These are phyloP conservation scores for Andrena haemorrhoa DNA, from an alignment of 2,888 invertebrate species.

Conservation along the genomic window DNA sequence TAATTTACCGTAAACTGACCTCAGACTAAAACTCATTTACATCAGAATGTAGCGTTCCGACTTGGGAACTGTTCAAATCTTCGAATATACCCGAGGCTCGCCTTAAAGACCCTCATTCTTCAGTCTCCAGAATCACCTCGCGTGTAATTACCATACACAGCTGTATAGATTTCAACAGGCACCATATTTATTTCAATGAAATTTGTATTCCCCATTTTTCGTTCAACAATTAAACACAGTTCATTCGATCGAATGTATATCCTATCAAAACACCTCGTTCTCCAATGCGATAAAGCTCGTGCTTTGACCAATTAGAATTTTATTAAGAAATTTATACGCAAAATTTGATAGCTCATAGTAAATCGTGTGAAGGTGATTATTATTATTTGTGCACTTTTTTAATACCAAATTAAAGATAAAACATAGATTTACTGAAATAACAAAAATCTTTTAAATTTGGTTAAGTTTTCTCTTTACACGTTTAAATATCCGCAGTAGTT, in stretches of 20 bases:
- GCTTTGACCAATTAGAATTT: background rate
- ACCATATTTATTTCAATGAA: background rate
- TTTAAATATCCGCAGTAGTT: too few species aligned
- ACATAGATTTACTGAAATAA: too few species aligned
- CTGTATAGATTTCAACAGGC: constrained; percentile 4
- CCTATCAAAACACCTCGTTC: background rate
- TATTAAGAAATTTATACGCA: too few species aligned
- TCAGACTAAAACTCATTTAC: constrained; percentile 18
- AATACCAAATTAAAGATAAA: too few species aligned
- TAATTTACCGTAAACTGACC: constrained; percentile 18
- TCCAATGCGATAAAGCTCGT: background rate
- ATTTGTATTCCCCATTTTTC: background rate
- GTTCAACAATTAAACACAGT: background rate
- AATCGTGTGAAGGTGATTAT: too few species aligned
- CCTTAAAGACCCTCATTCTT: background rate
- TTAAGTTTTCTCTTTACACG: too few species aligned
- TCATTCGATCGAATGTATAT: background rate
- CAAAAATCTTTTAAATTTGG: too few species aligned
- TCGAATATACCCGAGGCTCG: background rate
- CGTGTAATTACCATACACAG: background rate
- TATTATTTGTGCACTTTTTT: too few species aligned
- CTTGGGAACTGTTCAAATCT: constrained; percentile 11
- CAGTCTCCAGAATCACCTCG: background rate
- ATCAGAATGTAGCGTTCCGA: background rate
- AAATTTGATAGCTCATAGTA: too few species aligned